phyloP scores from a whole-genome alignment of 2,888 invertebrate genomes.

The Poecilus cupreus region DNA sequence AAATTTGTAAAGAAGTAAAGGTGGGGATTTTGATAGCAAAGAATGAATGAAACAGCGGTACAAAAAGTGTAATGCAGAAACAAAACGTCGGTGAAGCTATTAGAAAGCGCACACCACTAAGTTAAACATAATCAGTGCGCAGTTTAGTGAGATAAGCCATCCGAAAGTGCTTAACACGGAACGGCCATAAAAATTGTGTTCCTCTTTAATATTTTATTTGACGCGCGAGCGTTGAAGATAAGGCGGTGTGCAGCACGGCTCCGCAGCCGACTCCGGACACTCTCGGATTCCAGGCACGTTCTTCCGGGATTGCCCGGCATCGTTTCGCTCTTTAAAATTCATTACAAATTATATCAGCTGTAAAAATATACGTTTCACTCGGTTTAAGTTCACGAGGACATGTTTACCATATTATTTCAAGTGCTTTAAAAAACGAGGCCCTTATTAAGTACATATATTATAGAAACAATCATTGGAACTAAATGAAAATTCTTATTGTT shows the following conservation, averaged over 20 bases:
- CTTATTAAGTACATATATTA: no score
- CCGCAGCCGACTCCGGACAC: constrained; percentile 15
- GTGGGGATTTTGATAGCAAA: no score
- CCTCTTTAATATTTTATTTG: constrained; percentile 73
- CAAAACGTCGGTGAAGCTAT: background rate
- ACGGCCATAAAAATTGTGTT: constrained; percentile 72
- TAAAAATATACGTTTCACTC: constrained; percentile 69
- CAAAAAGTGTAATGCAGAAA: no score
- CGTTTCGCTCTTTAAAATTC: constrained; percentile 71
- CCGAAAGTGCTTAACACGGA: constrained; percentile 72
- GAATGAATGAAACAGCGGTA: no score
- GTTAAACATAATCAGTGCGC: constrained; percentile 45
- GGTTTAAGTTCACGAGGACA: background rate
- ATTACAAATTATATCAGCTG: constrained; percentile 73
- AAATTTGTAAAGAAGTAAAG: no score
- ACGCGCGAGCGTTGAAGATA: constrained; percentile 67
- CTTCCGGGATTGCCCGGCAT: constrained; percentile 71
- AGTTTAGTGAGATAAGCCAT: constrained; percentile 59
- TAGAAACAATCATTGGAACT: no score
- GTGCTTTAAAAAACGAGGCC: no score
- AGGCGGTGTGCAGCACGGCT: constrained; percentile 24
- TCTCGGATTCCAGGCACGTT: constrained; percentile 70
- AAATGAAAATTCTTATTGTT: no score
- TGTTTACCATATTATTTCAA: constrained; percentile 27
- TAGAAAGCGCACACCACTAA: constrained; percentile 16